A percentile compares a stretch with the other conserved stretches of the same genome.
These are phyloP conservation scores for Siderastrea radians DNA, from an alignment of 92 coral and sea anemone genomes.

Conservation along the genomic window DNA sequence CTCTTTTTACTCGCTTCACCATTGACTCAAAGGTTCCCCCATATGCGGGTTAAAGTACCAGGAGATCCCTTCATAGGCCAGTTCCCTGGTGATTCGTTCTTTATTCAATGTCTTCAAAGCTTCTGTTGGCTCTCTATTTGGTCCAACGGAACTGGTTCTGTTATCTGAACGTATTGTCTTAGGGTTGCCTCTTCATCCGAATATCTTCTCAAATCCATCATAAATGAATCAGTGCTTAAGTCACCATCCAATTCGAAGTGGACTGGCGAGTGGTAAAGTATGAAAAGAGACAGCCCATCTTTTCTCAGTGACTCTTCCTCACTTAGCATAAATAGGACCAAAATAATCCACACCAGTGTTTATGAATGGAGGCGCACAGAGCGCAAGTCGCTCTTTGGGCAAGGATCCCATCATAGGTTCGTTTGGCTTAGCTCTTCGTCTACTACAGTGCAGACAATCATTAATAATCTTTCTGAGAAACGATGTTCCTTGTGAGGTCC, in stretches of 20 bases:
- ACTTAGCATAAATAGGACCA: slow-evolving; percentile 2
- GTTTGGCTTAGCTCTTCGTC: not conserved
- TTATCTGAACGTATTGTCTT: slow-evolving; percentile 52
- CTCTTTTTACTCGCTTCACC: slow-evolving; percentile 52
- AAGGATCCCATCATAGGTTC: not conserved
- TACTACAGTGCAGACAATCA: not conserved
- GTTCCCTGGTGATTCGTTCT: not conserved
- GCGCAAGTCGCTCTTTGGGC: slow-evolving; percentile 21
- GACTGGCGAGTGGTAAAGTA: slow-evolving; percentile 53
- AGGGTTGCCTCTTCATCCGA: slow-evolving; percentile 36
- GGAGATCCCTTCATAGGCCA: not conserved
- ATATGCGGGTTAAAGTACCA: slow-evolving; percentile 40
- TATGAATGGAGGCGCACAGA: not conserved
- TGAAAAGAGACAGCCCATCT: slow-evolving; percentile 58
- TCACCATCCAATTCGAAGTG: slow-evolving; percentile 59
- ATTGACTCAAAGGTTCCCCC: slow-evolving; percentile 39
- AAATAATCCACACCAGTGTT: slow-evolving; percentile 14
- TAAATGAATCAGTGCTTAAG: slow-evolving; percentile 50
- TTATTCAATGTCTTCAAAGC: slow-evolving; percentile 10
- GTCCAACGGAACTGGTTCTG: slow-evolving; percentile 57
- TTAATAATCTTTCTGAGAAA: not conserved
- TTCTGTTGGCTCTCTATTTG: slow-evolving; percentile 5
- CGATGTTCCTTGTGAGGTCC: not conserved
- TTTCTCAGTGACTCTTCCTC: slow-evolving; percentile 24
- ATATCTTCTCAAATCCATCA: slow-evolving; percentile 50